Conservation (phyloP, 2,797 vertebrate species). For the Esox lucius region DNA sequence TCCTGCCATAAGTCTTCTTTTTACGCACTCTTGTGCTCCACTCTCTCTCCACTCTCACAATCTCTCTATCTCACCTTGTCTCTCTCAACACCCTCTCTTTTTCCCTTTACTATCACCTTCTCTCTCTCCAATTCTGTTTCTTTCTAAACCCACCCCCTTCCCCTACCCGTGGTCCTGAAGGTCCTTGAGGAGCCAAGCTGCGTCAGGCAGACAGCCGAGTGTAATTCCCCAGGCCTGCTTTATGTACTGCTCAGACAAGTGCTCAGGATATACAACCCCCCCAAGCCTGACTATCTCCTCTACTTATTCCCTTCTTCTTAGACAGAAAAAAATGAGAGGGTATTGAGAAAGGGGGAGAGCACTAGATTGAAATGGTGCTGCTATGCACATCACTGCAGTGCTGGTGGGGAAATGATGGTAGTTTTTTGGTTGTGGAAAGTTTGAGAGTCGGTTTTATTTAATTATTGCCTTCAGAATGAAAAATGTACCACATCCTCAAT, state of each 20-base stretch:
- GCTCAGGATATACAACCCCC: conserved; percentile 20
- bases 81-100: too few species aligned
- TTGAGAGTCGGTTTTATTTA: too few species aligned
- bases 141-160: not conserved
- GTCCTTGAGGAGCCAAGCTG: conserved; percentile 57
- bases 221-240: too few species aligned
- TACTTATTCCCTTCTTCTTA: not conserved
- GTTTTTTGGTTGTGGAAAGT: too few species aligned
- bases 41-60: not conserved
- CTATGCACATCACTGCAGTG: conserved; percentile 22
- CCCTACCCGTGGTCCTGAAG: conserved; percentile 26
- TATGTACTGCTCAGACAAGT: conserved; percentile 15
- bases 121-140: conserved; percentile 26
- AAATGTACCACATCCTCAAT: too few species aligned
- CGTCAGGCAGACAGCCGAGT: conserved; percentile 21
- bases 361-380: conserved; percentile 7
- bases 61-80: not conserved
- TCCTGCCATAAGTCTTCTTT: not conserved
- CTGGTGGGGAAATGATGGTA: too few species aligned
- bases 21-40: not conserved
- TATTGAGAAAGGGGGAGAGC: conserved; percentile 2
- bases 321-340: not conserved
- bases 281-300: conserved; percentile 10
- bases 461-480: too few species aligned
- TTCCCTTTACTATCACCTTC: not conserved